Base-by-base conservation (phyloP, 2,113 vertebrate species). In the Chaetorhynchus papuensis region DNA sequence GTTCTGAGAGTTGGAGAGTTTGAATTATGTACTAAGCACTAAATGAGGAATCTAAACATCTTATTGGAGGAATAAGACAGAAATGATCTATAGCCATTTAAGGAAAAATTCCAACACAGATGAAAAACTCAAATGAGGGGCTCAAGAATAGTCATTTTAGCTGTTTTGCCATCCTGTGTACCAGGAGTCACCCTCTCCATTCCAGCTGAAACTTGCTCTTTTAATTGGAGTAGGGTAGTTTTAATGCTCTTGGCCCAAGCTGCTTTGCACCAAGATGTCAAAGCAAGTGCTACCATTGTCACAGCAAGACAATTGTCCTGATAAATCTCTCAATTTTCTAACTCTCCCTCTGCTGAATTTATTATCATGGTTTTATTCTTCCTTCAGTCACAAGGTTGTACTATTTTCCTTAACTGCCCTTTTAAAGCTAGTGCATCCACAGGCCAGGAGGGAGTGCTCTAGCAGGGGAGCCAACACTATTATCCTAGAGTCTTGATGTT, bases 381-480 rank as follows among this genome's bases (percentile, higher is more conserved):
- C 31, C 47, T 92, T 74, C 76, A 68, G 60, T 92, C 52, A 93
- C 56, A 49, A 81, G 60, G 66, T 52, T 88, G 63, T 78, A 89
- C 83, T 66, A 33, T 92, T 90, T 78, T 90, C 88, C 76, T 94
- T 86, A 94, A 59, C 31, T 88, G 68, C 42, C 47, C 33, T 95
- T 60, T 72, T 93, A 87, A 66, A 90, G 83, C 31, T 39, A 71
- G 76, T 89, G 76, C 86, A 81, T 64, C 68, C 39, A 13, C 23
- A 68, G 61, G 72, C 96, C 97, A 95, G 97, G 87, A 97, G 96
- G 70, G 95, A 97, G 94, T 89, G 92, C 95, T 94, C 50, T 91
- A 91, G 75, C 64, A 77, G 42, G 57, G 49, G 75, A 91, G 88
- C 83, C 74, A 89, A 57, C 31, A 30, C 63, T n/a, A 44, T 83